Evolutionary conservation across 2,888 invertebrate species (phyloP), one percentile per base, ranked within the genome.

Genomic region (Synergus laeviventris): DNA sequence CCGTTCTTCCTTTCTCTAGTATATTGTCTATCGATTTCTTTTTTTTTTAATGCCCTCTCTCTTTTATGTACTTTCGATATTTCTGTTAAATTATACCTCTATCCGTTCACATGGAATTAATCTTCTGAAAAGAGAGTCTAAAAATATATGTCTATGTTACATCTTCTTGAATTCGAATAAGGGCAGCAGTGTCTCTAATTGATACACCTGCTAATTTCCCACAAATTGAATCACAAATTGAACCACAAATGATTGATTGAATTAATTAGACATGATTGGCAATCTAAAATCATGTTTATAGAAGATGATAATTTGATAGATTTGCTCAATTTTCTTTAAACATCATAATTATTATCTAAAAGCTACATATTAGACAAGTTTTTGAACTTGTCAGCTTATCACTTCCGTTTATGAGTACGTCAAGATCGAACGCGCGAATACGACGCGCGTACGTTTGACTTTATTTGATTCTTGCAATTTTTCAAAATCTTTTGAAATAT

Each of bases 1-100:
- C 76, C 79, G 79, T 81, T 78, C 80, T 79, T 81, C 78, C 74
- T 80, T 80, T 76, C 74, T 16, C 66, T 24, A n/a, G n/a, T n/a
- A 66, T 66, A 66, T 66, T 45, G 66, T 66, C 31, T 66, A 66
- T 45, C 24, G 45, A 66, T n/a, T 66, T 66, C 42, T 1, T 21
- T 66, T 66, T 42, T 45, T 66, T 39, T 64, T 18, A 18, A 36
- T 39, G 0, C n/a, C 18, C 18, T 11, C 39, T 62, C 9, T 1
- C 21, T 21, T 39, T 39, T 64, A 39, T n/a, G 12, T 42, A 39
- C n/a, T 18, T 21, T 42, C 39, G 18, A 64, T 39, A 64, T 64
- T 64, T 64, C 42, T 42, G 39, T 64, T 39, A 62, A 62, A 11
- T 62, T 62, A 18, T 39, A 64, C 21, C 39, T 42, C 39, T 18